Base-by-base conservation (phyloP, 2,888 invertebrate genomes). In the Sthenelais limicola region DNA sequence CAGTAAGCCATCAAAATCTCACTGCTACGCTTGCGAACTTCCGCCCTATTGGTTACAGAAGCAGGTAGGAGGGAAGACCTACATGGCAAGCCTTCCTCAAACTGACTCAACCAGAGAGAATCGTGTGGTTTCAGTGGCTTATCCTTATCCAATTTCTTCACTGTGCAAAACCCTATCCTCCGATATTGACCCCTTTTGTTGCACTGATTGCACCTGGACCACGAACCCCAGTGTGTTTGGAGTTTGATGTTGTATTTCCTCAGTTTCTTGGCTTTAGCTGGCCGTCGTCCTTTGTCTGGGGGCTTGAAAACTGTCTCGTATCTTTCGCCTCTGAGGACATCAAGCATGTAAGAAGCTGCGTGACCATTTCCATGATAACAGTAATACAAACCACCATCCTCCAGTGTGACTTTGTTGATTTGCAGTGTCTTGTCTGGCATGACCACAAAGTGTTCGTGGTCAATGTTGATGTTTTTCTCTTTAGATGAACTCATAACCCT, bases 181-280 rank as follows among this genome's bases (percentile, higher is more conserved):
- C 90, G 86, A 75, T 89, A 87, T 77, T 90, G 89, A 4, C 93
- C 93, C 30, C 91, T 89, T 68, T 82, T 83, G 47, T 88, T 90
- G 79, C 93, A 93, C 9, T 84, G 86, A 74, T 91, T 92, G 84
- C 93, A 93, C 33, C 89, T 85, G 7, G 91, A 91, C 93, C 93
- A 93, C 0, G 86, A 82, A 0, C 90, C 87, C 92, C 93, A 93
- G 7, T 87, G 84, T 0, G 90, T 91, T 77, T 89, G 90, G 62
- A 91, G 74, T 72, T 84, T 80, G 70, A 92, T 79, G 73, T 80
- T 80, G 33, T 80, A 88, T 83, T 83, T 90, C 0, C 86, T 82
- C 35, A 89, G 84, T 72, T 88, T 87, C 12, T 89, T 86, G 0
- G 92, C 89, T 51, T 2, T 4, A 3, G 51, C 52, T 33, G 68